Evolutionary conservation across 1,140 invertebrate species (phyloP).

Genomic region (Calliopsis andreniformis): DNA sequence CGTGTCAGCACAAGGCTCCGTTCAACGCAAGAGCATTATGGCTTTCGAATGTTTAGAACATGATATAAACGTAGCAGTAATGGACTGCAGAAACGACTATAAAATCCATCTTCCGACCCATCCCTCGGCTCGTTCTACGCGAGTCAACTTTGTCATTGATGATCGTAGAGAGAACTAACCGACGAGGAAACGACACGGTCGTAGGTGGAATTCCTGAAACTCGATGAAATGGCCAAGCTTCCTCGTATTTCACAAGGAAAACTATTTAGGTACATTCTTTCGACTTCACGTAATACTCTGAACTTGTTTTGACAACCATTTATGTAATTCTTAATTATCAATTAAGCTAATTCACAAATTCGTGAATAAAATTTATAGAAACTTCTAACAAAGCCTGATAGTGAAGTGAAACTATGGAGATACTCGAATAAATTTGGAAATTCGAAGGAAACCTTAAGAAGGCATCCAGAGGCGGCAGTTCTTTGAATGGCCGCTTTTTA

Average conservation of each 20-base stretch:
- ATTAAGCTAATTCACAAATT: no score
- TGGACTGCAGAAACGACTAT: constrained; percentile 80
- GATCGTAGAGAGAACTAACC: constrained; percentile 14
- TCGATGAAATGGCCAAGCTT: no score
- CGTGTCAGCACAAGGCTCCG: constrained; percentile 73
- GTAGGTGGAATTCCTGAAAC: not conserved
- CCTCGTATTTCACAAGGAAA: no score
- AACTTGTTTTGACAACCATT: no score
- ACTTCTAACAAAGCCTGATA: no score
- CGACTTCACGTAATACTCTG: no score
- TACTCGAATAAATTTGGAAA: no score
- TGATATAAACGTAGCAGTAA: constrained; percentile 80
- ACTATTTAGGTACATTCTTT: no score
- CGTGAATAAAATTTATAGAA: no score
- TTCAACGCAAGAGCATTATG: constrained; percentile 75
- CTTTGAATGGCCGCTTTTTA: constrained; percentile 26
- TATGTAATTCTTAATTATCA: no score
- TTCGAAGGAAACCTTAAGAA: no score
- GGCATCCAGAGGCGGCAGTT: not conserved
- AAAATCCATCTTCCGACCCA: constrained; percentile 65
- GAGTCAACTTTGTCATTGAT: constrained; percentile 52
- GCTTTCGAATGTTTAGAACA: constrained; percentile 79
- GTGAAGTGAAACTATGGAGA: no score
- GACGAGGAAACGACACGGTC: not conserved
- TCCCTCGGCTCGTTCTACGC: constrained; percentile 1